Conservation (phyloP, 1,140 invertebrate genomes). For the Apis florea region DNA sequence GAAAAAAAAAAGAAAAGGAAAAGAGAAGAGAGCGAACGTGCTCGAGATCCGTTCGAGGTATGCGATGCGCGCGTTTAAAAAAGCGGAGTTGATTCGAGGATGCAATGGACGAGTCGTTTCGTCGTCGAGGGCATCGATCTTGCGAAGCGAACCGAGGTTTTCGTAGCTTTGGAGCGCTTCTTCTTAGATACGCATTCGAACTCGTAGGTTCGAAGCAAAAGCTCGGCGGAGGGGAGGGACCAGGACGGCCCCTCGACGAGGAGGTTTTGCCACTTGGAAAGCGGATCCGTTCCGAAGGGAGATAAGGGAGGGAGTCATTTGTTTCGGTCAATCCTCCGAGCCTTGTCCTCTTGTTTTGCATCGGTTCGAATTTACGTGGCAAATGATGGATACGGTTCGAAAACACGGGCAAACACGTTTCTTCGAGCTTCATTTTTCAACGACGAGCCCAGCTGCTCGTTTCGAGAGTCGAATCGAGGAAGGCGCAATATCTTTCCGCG, state of each 20-base stretch:
- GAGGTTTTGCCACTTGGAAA: slow-evolving; percentile 53
- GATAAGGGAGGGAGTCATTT: slow-evolving; percentile 20
- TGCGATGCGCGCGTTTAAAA: slow-evolving; percentile 13
- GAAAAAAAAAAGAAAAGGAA: neutral
- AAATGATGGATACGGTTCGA: neutral
- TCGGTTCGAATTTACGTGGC: neutral
- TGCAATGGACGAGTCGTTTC: slow-evolving; percentile 29
- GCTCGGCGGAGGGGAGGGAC: too few species aligned
- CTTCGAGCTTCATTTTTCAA: slow-evolving; percentile 35
- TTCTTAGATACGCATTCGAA: slow-evolving; percentile 14
- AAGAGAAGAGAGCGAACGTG: neutral
- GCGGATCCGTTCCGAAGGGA: slow-evolving; percentile 6
- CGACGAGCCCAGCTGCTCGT: neutral
- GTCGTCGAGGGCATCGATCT: slow-evolving; percentile 55
- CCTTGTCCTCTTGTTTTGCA: slow-evolving; percentile 8
- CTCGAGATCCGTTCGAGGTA: slow-evolving; percentile 9
- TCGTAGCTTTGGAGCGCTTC: slow-evolving; percentile 27
- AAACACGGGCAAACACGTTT: neutral
- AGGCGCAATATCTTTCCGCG: neutral
- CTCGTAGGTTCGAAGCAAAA: too few species aligned
- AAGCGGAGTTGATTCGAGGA: slow-evolving; percentile 35
- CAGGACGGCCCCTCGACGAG: neutral
- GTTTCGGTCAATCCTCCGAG: slow-evolving; percentile 7
- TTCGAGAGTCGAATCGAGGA: neutral
- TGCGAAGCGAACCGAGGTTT: slow-evolving; percentile 21